Conservation (phyloP, 1,140 invertebrate species). For the Lycorma delicatula region DNA sequence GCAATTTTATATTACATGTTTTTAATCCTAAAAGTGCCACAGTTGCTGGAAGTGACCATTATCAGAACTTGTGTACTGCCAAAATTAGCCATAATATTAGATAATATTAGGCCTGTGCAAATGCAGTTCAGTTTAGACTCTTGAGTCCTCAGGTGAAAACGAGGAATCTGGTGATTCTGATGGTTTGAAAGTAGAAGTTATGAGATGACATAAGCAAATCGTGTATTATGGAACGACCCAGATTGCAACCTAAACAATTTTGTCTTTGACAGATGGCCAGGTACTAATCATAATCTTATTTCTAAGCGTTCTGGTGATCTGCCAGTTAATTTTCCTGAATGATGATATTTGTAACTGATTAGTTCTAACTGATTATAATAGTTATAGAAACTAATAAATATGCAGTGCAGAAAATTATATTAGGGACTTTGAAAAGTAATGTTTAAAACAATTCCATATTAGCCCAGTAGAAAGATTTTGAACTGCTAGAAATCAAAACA, state of each 20-base stretch:
- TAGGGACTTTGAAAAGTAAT: background rate
- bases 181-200: too few relatives aligned
- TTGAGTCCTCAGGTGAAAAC: too few relatives aligned
- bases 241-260: background rate
- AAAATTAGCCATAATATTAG: too few relatives aligned
- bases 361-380: background rate
- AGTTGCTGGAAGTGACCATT: too few relatives aligned
- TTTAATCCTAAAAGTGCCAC: too few relatives aligned
- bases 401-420: too few relatives aligned
- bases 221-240: background rate
- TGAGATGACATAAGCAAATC: too few relatives aligned
- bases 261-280: background rate
- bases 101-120: too few relatives aligned
- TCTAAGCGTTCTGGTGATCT: background rate
- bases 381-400: background rate
- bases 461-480: background rate
- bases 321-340: background rate
- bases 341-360: background rate
- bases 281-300: background rate
- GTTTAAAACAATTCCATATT: background rate
- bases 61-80: too few relatives aligned
- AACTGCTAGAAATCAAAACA: background rate
- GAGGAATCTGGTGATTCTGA: too few relatives aligned
- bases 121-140: too few relatives aligned
- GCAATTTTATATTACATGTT: too few relatives aligned